A percentile compares a stretch with the other conserved stretches of the same genome.
phyloP scores from a whole-genome alignment of 2,888 invertebrate genomes.

The Pseudococcus longispinus region DNA sequence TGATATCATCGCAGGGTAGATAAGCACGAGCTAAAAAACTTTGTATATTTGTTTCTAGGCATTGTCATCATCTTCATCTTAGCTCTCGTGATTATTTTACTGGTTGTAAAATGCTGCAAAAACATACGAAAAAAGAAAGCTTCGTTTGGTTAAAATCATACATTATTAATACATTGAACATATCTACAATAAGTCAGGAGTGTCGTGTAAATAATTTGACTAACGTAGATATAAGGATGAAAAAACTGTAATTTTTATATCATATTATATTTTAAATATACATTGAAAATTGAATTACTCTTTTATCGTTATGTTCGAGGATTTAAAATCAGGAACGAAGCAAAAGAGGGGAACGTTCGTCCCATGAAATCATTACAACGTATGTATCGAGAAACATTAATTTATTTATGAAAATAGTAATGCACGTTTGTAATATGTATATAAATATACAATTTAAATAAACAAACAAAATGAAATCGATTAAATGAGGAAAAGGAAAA shows the following conservation, averaged over 20 bases:
- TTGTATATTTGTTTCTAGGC: neutral
- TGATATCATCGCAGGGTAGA: too few species aligned
- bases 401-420: slow-evolving; percentile 34
- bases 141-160: neutral
- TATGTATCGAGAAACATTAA: neutral
- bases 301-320: neutral
- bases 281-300: neutral
- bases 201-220: neutral
- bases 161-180: neutral
- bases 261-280: neutral
- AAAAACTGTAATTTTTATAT: neutral
- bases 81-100: neutral
- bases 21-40: neutral
- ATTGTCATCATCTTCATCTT: slow-evolving; percentile 15
- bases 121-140: slow-evolving; percentile 7
- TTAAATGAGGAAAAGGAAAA: neutral
- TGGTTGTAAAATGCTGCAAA: slow-evolving; percentile 17
- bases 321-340: neutral
- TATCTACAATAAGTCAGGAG: neutral
- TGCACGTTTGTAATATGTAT: slow-evolving; percentile 11
- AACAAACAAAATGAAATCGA: slow-evolving; percentile 5
- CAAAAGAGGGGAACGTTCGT: neutral
- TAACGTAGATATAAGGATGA: neutral
- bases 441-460: neutral
- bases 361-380: neutral